Evolutionary conservation across 1,140 invertebrate genomes (phyloP).

Genomic region (Agrilus planipennis): DNA sequence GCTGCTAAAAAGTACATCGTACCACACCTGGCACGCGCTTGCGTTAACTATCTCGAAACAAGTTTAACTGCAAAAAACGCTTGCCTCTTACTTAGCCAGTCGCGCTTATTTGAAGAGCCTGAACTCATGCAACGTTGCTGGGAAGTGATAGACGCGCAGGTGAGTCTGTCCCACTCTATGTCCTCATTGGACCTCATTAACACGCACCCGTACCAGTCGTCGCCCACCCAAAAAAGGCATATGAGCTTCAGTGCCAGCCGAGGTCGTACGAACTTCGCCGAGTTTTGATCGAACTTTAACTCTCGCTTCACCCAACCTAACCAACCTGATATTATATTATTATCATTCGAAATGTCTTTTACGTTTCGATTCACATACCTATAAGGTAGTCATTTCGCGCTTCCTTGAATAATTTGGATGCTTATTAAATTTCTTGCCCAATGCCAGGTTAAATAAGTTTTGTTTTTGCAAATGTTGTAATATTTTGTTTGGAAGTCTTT

Average conservation of each 20-base stretch:
- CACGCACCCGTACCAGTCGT: constrained; percentile 8
- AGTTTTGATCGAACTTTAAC: not conserved
- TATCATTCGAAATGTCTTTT: no score
- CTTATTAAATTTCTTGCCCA: no score
- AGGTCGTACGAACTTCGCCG: constrained; percentile 9
- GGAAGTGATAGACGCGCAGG: constrained; percentile 90
- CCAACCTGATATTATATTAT: no score
- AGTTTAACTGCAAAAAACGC: constrained; percentile 87
- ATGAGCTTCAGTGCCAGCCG: constrained; percentile 22
- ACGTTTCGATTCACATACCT: no score
- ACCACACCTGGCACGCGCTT: constrained; percentile 76
- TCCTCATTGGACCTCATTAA: constrained; percentile 26
- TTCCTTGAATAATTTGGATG: no score
- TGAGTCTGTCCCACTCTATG: constrained; percentile 38
- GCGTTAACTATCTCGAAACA: constrained; percentile 85
- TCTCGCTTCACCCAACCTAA: not conserved
- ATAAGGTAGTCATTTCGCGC: no score
- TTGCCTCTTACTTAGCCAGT: constrained; percentile 81
- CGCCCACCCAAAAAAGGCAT: constrained; percentile 17
- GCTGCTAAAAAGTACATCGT: constrained; percentile 91
- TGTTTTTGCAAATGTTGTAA: no score
- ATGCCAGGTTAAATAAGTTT: no score
- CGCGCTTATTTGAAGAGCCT: constrained; percentile 80
- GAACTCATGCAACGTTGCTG: constrained; percentile 88
- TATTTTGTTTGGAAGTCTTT: no score